phyloP scores from a whole-genome alignment of 2,797 vertebrate genomes.

The Phataginus tricuspis region DNA sequence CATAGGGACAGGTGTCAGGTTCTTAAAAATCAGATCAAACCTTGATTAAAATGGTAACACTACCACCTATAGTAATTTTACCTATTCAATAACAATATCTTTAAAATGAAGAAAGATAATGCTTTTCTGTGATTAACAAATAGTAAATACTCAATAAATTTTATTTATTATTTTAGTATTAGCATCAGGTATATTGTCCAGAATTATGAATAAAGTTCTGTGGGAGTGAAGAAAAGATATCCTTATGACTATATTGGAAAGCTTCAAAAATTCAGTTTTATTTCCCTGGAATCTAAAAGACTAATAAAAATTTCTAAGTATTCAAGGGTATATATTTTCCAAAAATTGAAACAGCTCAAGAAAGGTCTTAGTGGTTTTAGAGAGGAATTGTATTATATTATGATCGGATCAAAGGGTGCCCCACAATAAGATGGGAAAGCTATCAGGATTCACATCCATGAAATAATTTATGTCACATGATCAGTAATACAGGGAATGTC shows the following conservation, averaged over 20 bases:
- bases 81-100: neutral
- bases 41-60: neutral
- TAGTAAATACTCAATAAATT: neutral
- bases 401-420: neutral
- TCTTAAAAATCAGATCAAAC: conserved; percentile 11
- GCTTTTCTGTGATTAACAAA: neutral
- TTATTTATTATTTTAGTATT: neutral
- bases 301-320: neutral
- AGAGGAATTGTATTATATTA: neutral
- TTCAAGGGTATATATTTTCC: neutral
- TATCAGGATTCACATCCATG: neutral
- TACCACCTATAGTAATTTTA: neutral
- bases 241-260: neutral
- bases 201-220: neutral
- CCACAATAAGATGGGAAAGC: neutral
- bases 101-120: neutral
- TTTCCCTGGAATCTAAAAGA: neutral
- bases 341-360: neutral
- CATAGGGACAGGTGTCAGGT: accelerated
- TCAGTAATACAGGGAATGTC: neutral
- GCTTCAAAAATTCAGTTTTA: neutral
- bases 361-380: neutral
- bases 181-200: neutral
- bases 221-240: neutral
- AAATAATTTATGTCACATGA: neutral